phyloP scores from a whole-genome alignment of 2,888 invertebrate species.

The Theretra japonica region DNA sequence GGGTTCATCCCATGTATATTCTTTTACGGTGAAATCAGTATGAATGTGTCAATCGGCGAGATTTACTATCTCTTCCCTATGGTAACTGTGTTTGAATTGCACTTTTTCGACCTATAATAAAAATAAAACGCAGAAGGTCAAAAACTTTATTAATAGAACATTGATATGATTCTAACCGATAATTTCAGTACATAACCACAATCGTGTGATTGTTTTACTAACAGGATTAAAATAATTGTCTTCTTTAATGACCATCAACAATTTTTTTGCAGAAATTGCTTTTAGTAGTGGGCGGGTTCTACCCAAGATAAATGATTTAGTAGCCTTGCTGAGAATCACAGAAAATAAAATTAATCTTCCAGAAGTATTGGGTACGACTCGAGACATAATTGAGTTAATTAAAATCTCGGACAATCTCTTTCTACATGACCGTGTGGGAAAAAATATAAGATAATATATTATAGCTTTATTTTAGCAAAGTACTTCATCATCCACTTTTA shows the following conservation, averaged over 20 bases:
- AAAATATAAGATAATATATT: neutral
- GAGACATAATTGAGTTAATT: neutral
- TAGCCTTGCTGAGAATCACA: neutral
- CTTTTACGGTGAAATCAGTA: too few species aligned
- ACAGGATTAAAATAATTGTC: neutral
- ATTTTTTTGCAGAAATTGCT: neutral
- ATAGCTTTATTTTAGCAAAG: too few species aligned
- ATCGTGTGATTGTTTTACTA: neutral
- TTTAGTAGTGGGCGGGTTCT: neutral
- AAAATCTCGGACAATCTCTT: neutral
- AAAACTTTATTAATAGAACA: neutral
- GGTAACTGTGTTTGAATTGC: too few species aligned
- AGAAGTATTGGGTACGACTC: neutral
- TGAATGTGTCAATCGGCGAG: too few species aligned
- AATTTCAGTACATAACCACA: neutral
- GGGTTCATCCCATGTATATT: too few species aligned
- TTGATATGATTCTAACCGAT: neutral
- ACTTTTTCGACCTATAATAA: too few species aligned
- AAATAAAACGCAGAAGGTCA: too few species aligned
- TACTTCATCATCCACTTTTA: too few species aligned
- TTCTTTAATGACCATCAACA: neutral
- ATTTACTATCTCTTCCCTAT: too few species aligned
- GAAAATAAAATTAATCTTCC: constrained; percentile 2
- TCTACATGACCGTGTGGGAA: neutral
- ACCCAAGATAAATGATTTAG: neutral